Evolutionary conservation across 2,113 vertebrate species (phyloP).

Genomic region (Tachysurus fulvidraco): DNA sequence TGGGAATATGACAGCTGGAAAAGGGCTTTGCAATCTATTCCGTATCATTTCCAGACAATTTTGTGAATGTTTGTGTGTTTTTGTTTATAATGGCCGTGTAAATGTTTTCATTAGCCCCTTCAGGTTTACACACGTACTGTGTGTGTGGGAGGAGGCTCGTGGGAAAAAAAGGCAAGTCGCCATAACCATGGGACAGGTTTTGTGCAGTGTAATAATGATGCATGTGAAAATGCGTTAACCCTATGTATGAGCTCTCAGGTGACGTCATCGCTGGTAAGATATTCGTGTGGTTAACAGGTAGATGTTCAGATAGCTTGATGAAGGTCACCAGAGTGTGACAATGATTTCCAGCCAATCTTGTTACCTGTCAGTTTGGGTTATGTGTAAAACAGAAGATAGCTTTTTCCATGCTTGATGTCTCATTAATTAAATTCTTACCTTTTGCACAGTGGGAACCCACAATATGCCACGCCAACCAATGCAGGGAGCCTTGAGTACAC

Average conservation of each 20-base stretch:
- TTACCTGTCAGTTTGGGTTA: no score
- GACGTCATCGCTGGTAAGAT: conserved; percentile 4
- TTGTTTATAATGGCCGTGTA: neutral
- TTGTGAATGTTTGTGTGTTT: neutral
- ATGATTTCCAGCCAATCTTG: neutral
- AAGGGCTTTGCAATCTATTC: neutral
- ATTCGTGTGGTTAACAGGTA: no score
- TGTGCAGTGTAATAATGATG: neutral
- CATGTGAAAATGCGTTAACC: neutral
- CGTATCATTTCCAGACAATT: neutral
- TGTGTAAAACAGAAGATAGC: neutral
- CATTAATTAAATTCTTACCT: neutral
- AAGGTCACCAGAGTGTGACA: no score
- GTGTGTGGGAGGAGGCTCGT: neutral
- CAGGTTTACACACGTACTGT: conserved; percentile 3
- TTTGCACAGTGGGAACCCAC: neutral
- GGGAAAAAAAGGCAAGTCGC: neutral
- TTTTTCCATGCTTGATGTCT: neutral
- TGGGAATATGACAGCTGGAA: conserved; percentile 16
- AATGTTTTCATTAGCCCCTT: conserved; percentile 14
- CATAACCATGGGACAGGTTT: neutral
- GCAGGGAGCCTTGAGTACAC: neutral
- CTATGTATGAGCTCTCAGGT: neutral
- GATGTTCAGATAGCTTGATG: no score
- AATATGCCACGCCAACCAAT: neutral